A percentile compares a stretch with the other conserved stretches of the same genome.
phyloP scores from a whole-genome alignment of 2,113 vertebrate genomes.

The Acinonyx jubatus region DNA sequence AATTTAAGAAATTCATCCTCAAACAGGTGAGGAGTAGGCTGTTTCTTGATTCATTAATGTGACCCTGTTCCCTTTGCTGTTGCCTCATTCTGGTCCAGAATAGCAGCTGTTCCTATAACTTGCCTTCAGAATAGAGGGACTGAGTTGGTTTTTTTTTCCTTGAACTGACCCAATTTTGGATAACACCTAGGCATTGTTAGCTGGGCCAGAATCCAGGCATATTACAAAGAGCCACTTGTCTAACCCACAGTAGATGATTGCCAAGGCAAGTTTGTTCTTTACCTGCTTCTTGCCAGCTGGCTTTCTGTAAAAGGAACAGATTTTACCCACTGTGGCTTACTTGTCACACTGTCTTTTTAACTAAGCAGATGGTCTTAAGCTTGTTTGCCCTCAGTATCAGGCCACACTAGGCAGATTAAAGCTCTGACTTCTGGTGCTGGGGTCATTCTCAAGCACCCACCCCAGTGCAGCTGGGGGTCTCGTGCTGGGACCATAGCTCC shows the following conservation, averaged over 20 bases:
- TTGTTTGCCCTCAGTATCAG: neutral
- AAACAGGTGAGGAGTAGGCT: neutral
- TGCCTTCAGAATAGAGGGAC: neutral
- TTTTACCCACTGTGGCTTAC: slow-evolving; percentile 26
- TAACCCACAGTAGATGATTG: neutral
- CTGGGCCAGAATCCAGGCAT: neutral
- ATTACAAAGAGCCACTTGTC: slow-evolving; percentile 33
- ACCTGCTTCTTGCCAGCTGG: slow-evolving; percentile 16
- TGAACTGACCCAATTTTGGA: slow-evolving; percentile 26
- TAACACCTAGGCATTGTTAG: slow-evolving; percentile 33
- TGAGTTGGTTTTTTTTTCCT: neutral
- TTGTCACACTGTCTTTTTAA: slow-evolving; percentile 6
- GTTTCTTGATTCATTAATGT: neutral
- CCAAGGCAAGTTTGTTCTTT: slow-evolving; percentile 32
- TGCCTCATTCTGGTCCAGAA: neutral
- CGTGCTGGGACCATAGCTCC: neutral
- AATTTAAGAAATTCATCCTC: neutral
- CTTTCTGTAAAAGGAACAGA: neutral
- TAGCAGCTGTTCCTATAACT: neutral
- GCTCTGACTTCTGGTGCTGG: neutral
- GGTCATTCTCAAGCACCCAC: neutral
- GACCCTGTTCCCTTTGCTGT: neutral
- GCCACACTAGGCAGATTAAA: neutral
- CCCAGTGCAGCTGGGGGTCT: neutral
- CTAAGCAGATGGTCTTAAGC: neutral